These are phyloP conservation scores for Austrolebias charrua DNA, from an alignment of 2,797 vertebrate genomes.

Conservation along the genomic window DNA sequence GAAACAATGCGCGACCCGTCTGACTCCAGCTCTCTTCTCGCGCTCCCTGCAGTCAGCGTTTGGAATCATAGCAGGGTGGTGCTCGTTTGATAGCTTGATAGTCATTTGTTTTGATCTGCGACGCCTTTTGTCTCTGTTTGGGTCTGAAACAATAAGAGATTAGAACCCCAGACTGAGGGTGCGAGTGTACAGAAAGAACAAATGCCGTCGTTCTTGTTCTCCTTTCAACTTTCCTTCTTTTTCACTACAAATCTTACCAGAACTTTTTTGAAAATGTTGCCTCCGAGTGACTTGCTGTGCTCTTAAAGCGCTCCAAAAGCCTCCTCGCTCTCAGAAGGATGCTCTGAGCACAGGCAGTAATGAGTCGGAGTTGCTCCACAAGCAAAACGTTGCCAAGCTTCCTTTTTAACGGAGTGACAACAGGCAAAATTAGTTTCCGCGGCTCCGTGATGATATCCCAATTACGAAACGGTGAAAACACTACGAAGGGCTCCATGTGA, in stretches of 20 bases:
- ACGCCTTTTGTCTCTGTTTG: constrained; percentile 80
- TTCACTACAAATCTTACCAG: constrained; percentile 62
- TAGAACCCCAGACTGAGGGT: constrained; percentile 74
- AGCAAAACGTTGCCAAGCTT: constrained; percentile 39
- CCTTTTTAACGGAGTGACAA: constrained; percentile 52
- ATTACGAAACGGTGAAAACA: constrained; percentile 57
- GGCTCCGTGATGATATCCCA: constrained; percentile 59
- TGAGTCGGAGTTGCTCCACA: constrained; percentile 56
- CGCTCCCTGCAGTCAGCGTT: constrained; percentile 73
- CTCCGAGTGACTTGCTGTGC: constrained; percentile 70
- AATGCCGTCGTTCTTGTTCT: constrained; percentile 70
- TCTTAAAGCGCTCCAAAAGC: constrained; percentile 64
- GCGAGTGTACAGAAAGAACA: constrained; percentile 68
- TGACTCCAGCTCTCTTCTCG: constrained; percentile 78
- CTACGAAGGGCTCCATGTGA: constrained; percentile 31
- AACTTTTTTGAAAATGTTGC: constrained; percentile 48
- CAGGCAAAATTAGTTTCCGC: constrained; percentile 60
- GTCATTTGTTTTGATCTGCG: constrained; percentile 87
- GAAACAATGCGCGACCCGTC: constrained; percentile 80
- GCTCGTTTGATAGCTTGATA: constrained; percentile 83
- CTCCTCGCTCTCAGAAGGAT: constrained; percentile 60
- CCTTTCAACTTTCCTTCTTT: constrained; percentile 69
- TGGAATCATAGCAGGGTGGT: constrained; percentile 76
- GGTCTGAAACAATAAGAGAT: constrained; percentile 81
- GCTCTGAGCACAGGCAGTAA: constrained; percentile 58